These are phyloP conservation scores for Pristionchus entomophagus DNA, from an alignment of 2,888 invertebrate genomes.

Conservation along the genomic window DNA sequence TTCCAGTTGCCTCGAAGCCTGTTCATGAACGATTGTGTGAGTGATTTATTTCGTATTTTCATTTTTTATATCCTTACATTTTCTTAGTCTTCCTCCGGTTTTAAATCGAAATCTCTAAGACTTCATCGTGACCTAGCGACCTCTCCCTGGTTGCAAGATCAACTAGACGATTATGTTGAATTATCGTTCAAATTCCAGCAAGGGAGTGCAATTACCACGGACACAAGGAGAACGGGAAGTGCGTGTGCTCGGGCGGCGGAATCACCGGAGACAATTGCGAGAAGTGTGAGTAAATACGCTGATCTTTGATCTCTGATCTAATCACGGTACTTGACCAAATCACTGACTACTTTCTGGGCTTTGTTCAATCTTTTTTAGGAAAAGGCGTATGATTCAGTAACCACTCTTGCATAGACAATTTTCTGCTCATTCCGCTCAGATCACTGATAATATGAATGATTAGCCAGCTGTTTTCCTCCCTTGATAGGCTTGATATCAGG, in stretches of 20 bases:
- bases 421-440: neutral
- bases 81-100: too few species aligned
- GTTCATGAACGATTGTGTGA: neutral
- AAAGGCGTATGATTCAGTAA: too few species aligned
- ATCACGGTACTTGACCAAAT: too few species aligned
- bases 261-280: neutral
- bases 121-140: too few species aligned
- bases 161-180: too few species aligned
- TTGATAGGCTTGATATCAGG: neutral
- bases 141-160: too few species aligned
- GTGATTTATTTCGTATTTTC: neutral
- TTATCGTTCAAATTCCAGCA: too few species aligned
- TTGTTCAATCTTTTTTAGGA: too few species aligned
- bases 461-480: neutral
- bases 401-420: too few species aligned
- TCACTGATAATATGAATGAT: neutral
- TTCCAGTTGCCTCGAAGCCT: slow-evolving; percentile 17
- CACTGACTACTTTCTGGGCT: too few species aligned
- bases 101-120: too few species aligned
- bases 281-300: neutral
- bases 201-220: neutral
- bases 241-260: neutral
- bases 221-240: neutral
- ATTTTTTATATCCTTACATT: neutral
- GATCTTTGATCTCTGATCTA: neutral